Conservation (phyloP, 2,113 vertebrate genomes). For the Gopherus flavomarginatus region DNA sequence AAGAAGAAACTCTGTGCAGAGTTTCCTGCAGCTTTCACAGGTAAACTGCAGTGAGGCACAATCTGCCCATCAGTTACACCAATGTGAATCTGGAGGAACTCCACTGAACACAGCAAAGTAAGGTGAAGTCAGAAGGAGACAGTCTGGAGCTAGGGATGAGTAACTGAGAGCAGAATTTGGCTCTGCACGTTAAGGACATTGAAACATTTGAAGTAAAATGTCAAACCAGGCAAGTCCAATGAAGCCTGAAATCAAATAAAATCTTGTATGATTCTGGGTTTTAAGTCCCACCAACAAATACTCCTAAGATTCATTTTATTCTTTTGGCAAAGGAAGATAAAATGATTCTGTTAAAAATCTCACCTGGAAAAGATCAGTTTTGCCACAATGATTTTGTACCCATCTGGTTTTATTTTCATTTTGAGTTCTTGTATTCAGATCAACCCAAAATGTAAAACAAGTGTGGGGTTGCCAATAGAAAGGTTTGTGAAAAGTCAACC, state of each 20-base stretch:
- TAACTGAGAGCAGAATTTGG: background rate
- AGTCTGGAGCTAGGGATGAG: background rate
- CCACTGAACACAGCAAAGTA: background rate
- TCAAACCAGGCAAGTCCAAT: background rate
- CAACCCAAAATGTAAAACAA: background rate
- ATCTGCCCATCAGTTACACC: accelerated
- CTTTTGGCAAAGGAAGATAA: background rate
- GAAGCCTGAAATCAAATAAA: background rate
- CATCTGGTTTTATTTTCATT: background rate
- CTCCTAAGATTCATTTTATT: background rate
- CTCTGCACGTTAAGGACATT: background rate
- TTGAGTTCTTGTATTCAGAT: accelerated
- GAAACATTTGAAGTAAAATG: background rate
- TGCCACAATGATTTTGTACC: background rate
- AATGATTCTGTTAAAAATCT: background rate
- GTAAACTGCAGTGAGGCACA: background rate
- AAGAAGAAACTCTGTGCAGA: background rate
- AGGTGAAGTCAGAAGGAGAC: background rate
- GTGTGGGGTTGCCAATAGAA: background rate
- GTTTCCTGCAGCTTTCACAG: accelerated
- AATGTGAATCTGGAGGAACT: background rate
- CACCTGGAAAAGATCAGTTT: background rate
- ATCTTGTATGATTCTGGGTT: background rate
- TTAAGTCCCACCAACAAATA: background rate
- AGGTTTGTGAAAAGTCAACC: background rate